Percentiles rank a stretch among this genome's conserved stretches.
Evolutionary conservation across 1,140 invertebrate species (phyloP).

Genomic region (Neodiprion virginianus): DNA sequence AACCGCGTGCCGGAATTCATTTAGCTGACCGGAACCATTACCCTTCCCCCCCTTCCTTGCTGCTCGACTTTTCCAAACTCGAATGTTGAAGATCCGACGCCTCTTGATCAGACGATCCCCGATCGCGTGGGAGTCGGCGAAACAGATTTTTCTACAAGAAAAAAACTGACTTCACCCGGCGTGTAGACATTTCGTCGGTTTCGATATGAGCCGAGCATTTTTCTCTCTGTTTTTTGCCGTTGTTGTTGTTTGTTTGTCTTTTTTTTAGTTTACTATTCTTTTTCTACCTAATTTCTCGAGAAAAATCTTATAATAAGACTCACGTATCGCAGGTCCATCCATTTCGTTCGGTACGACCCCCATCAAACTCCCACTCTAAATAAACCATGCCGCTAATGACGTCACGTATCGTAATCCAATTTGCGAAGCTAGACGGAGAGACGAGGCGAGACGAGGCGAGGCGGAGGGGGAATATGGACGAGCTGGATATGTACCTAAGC

Average conservation of each 20-base stretch:
- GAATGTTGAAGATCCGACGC: slow-evolving; percentile 26
- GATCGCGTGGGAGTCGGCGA: slow-evolving; percentile 36
- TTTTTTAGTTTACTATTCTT: neutral
- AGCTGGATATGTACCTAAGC: slow-evolving; percentile 32
- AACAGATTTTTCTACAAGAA: slow-evolving; percentile 16
- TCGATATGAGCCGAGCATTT: too few species aligned
- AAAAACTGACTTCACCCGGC: too few species aligned
- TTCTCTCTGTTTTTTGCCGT: neutral
- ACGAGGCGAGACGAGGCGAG: neutral
- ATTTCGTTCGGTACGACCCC: neutral
- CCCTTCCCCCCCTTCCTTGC: slow-evolving; percentile 22
- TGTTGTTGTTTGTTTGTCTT: neutral
- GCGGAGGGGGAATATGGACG: neutral
- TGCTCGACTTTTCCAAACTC: slow-evolving; percentile 21
- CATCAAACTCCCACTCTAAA: slow-evolving; percentile 31
- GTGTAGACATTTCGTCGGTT: too few species aligned
- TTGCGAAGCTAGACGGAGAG: slow-evolving; percentile 34
- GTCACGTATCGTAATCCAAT: slow-evolving; percentile 62
- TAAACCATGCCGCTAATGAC: slow-evolving; percentile 55
- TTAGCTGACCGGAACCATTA: slow-evolving; percentile 57
- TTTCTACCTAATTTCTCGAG: slow-evolving; percentile 6
- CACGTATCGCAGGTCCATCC: neutral
- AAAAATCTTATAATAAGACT: neutral
- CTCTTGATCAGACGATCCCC: slow-evolving; percentile 18
- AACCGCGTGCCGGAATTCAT: slow-evolving; percentile 57